These are phyloP conservation scores for Nasonia longicornis DNA, from an alignment of 1,140 invertebrate genomes.

Conservation along the genomic window DNA sequence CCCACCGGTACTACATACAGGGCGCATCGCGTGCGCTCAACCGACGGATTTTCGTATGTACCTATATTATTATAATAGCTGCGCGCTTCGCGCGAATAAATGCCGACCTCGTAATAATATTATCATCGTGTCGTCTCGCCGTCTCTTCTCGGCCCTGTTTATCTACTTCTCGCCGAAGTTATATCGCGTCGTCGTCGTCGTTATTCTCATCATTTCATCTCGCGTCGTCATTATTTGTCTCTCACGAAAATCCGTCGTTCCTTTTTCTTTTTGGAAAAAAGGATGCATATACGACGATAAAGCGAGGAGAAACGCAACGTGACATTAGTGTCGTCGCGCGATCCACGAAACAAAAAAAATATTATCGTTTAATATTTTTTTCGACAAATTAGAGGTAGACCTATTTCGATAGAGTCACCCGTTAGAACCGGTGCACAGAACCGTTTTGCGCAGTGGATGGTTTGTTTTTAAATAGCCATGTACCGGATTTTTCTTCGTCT, in stretches of 20 bases:
- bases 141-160: background rate
- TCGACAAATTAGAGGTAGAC: slow-evolving; percentile 45
- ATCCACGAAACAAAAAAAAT: slow-evolving; percentile 45
- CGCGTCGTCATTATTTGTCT: slow-evolving; percentile 29
- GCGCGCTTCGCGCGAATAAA: background rate
- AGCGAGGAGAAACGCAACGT: slow-evolving; percentile 48
- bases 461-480: slow-evolving; percentile 63
- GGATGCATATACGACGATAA: slow-evolving; percentile 47
- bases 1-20: slow-evolving; percentile 57
- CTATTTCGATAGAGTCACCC: slow-evolving; percentile 54
- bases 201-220: slow-evolving; percentile 35
- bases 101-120: background rate
- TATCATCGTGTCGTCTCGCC: background rate
- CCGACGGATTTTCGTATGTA: slow-evolving; percentile 27
- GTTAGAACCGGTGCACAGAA: slow-evolving; percentile 61
- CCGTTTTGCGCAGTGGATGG: slow-evolving; percentile 64
- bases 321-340: slow-evolving; percentile 46
- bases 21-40: slow-evolving; percentile 42
- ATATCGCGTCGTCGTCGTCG: slow-evolving; percentile 35
- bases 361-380: slow-evolving; percentile 36
- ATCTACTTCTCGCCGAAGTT: background rate
- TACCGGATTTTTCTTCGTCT: slow-evolving; percentile 59
- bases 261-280: slow-evolving; percentile 32
- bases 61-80: background rate
- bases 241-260: slow-evolving; percentile 36